Percentiles rank a stretch among this genome's conserved stretches.
Conservation (phyloP, 2,113 vertebrate species). For the Zosterops pallidus region DNA sequence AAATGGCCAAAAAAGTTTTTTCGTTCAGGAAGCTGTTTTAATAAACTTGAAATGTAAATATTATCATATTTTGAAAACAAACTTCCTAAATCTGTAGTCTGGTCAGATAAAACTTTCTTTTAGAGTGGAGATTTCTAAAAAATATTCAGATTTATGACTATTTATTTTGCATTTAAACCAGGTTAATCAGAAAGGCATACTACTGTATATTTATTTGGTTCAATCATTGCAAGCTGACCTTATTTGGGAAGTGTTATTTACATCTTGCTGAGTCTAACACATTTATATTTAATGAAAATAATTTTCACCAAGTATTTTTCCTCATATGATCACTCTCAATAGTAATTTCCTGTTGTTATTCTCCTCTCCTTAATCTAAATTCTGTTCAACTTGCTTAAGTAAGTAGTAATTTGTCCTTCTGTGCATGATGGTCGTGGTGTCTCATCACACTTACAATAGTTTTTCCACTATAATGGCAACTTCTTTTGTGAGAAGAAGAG, state of each 20-base stretch:
- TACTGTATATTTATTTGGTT: neutral
- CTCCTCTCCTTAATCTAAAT: neutral
- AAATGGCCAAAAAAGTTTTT: neutral
- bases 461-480: neutral
- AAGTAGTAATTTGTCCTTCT: neutral
- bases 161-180: neutral
- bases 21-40: neutral
- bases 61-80: neutral
- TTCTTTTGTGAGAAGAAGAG: neutral
- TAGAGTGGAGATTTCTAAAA: neutral
- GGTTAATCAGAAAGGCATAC: neutral
- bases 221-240: neutral
- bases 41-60: neutral
- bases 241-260: neutral
- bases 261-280: neutral
- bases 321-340: neutral
- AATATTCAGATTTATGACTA: neutral
- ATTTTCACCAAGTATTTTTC: neutral
- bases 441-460: neutral
- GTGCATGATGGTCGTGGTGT: neutral
- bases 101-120: neutral
- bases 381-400: neutral
- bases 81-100: neutral
- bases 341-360: conserved; percentile 1
- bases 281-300: conserved; percentile 11